phyloP scores from a whole-genome alignment of 2,113 vertebrate species.

The Podiceps cristatus region DNA sequence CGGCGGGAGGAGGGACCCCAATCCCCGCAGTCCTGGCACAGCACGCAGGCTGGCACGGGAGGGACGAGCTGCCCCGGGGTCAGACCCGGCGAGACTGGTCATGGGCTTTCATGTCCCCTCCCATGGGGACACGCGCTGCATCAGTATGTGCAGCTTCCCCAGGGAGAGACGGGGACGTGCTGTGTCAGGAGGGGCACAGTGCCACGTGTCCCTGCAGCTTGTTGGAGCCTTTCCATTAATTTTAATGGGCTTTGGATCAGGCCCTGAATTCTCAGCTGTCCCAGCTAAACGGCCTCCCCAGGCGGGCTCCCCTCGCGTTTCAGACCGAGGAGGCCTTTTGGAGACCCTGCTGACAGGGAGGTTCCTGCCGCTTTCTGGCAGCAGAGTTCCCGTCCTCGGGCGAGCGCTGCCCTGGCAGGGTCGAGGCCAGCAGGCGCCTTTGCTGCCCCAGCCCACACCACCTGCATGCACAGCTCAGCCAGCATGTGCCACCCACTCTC shows the following conservation, averaged over 20 bases:
- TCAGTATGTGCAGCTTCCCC: accelerated
- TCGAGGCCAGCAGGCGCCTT: background rate
- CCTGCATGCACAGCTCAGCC: background rate
- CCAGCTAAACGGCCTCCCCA: background rate
- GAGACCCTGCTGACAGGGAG: background rate
- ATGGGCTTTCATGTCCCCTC: background rate
- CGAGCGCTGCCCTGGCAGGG: accelerated
- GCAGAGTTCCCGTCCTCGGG: background rate
- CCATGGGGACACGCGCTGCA: accelerated
- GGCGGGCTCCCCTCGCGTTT: background rate
- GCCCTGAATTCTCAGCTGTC: constrained; percentile 63
- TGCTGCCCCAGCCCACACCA: background rate
- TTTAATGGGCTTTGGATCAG: constrained; percentile 54
- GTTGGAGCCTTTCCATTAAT: constrained; percentile 35
- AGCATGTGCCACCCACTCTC: background rate
- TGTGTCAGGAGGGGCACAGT: background rate
- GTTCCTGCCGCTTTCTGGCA: background rate
- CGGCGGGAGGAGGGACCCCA: background rate
- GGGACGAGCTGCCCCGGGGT: accelerated
- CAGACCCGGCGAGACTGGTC: background rate
- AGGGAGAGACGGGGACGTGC: background rate
- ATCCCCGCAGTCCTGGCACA: background rate
- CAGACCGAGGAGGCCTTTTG: background rate
- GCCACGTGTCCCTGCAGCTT: background rate
- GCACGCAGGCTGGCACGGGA: accelerated